Evolutionary conservation across 2,888 invertebrate species (phyloP).

Genomic region (Calliphora vomitoria): DNA sequence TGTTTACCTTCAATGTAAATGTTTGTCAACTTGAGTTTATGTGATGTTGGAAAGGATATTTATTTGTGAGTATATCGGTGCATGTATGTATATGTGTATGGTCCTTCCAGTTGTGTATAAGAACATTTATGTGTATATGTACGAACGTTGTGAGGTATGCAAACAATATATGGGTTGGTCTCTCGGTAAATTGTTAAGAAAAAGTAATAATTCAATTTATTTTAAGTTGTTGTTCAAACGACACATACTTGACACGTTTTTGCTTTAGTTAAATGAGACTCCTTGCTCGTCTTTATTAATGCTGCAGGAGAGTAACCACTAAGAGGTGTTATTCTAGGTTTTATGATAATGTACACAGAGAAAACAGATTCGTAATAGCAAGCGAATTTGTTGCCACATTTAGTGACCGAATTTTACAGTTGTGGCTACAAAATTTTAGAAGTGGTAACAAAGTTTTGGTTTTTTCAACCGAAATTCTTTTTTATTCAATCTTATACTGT

Average conservation of each 20-base stretch:
- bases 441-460: too few relatives aligned
- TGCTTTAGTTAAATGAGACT: slow-evolving; percentile 29
- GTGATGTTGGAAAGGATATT: slow-evolving; percentile 18
- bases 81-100: slow-evolving; percentile 4
- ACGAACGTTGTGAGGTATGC: slow-evolving; percentile 23
- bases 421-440: too few relatives aligned
- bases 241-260: slow-evolving; percentile 68
- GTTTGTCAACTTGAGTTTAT: slow-evolving; percentile 44
- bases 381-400: too few relatives aligned
- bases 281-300: neutral
- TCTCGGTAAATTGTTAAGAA: slow-evolving; percentile 51
- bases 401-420: too few relatives aligned
- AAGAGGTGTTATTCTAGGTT: neutral
- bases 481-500: too few relatives aligned
- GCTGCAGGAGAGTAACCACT: neutral
- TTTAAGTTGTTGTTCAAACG: slow-evolving; percentile 61
- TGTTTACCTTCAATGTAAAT: slow-evolving; percentile 60
- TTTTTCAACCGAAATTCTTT: too few relatives aligned
- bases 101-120: neutral
- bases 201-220: slow-evolving; percentile 71
- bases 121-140: neutral
- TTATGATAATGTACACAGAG: neutral
- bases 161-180: slow-evolving; percentile 65
- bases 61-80: neutral
- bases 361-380: too few relatives aligned